phyloP scores from a whole-genome alignment of 2,113 vertebrate species.

The Pedionomus torquatus region DNA sequence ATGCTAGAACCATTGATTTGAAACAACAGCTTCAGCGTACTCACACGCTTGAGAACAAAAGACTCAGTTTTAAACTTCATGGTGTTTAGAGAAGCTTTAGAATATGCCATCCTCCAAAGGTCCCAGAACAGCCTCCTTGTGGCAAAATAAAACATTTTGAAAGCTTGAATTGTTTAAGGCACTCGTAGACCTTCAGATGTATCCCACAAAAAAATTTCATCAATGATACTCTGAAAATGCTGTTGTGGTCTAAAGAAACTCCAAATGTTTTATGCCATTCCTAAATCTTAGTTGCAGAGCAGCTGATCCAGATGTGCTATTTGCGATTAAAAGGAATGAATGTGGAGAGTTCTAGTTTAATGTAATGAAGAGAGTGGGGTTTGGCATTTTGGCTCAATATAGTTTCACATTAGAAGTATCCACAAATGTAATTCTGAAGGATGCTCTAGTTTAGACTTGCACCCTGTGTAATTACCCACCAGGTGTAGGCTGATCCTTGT shows the following conservation, averaged over 20 bases:
- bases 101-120: background rate
- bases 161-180: background rate
- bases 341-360: rapidly evolving
- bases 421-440: background rate
- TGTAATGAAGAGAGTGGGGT: rapidly evolving
- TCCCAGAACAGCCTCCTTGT: background rate
- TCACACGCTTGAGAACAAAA: background rate
- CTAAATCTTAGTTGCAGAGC: background rate
- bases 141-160: background rate
- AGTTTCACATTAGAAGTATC: background rate
- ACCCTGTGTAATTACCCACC: background rate
- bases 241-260: background rate
- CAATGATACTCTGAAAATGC: background rate
- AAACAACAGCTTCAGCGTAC: background rate
- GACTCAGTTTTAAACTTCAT: background rate
- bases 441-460: background rate
- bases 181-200: background rate
- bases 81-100: background rate
- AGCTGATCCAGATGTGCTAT: background rate
- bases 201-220: background rate
- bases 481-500: background rate
- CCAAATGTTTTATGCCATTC: background rate
- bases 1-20: background rate
- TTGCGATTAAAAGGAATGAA: background rate
- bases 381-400: background rate